A percentile compares a stretch with the other conserved stretches of the same genome.
Evolutionary conservation across 2,888 invertebrate species (phyloP).

Genomic region (Meta bourneti): DNA sequence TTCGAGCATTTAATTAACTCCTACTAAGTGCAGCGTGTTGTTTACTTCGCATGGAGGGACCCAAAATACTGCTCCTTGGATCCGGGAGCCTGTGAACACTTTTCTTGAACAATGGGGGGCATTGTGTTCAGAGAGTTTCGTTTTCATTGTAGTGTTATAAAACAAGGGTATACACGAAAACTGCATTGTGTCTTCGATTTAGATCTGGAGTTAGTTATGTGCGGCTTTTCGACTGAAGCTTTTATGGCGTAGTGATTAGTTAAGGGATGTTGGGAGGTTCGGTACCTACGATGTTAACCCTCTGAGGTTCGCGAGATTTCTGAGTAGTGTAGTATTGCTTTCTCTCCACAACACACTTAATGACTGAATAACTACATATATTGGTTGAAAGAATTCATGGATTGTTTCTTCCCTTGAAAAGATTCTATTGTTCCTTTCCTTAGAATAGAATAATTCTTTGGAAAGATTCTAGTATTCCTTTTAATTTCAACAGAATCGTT

Average conservation of each 20-base stretch:
- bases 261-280: background rate
- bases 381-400: too few species aligned
- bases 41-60: slow-evolving; percentile 11
- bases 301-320: background rate
- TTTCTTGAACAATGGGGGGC: slow-evolving; percentile 2
- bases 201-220: background rate
- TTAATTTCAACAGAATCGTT: too few species aligned
- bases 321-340: too few species aligned
- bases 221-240: background rate
- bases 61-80: slow-evolving; percentile 2
- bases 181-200: too few species aligned
- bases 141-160: background rate
- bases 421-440: too few species aligned
- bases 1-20: slow-evolving; percentile 51
- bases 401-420: too few species aligned
- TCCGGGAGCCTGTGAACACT: background rate
- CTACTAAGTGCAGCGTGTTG: slow-evolving; percentile 4
- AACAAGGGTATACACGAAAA: background rate
- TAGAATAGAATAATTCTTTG: too few species aligned
- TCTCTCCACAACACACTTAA: too few species aligned
- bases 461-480: too few species aligned
- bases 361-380: background rate
- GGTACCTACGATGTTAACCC: background rate
- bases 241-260: background rate
- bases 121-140: slow-evolving; percentile 2